Conservation (phyloP, 2,888 invertebrate genomes). For the Watsonalla binaria region DNA sequence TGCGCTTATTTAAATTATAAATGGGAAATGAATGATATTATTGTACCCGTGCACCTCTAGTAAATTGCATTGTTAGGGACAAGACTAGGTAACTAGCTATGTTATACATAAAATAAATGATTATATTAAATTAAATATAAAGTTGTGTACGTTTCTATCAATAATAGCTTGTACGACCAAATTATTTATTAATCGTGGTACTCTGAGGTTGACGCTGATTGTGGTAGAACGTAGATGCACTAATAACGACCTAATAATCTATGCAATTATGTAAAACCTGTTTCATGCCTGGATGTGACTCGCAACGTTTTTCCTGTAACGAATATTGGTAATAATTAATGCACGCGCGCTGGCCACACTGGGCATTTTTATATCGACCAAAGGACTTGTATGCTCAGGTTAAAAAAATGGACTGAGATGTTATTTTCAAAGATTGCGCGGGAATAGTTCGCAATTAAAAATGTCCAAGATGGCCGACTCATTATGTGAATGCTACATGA, state of each 20-base stretch:
- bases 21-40: slow-evolving; percentile 6
- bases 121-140: slow-evolving; percentile 48
- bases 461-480: too few relatives aligned
- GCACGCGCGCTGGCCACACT: slow-evolving; percentile 26
- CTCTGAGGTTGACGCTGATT: slow-evolving; percentile 30
- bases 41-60: slow-evolving; percentile 55
- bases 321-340: slow-evolving; percentile 23
- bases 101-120: slow-evolving; percentile 25
- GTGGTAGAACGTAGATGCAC: slow-evolving; percentile 45
- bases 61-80: slow-evolving; percentile 40
- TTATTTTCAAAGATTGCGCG: not conserved
- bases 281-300: slow-evolving; percentile 44
- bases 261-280: slow-evolving; percentile 25
- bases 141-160: slow-evolving; percentile 59
- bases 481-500: not conserved
- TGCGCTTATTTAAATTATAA: slow-evolving; percentile 7
- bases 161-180: slow-evolving; percentile 59
- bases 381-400: not conserved
- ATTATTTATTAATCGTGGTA: slow-evolving; percentile 39
- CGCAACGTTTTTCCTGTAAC: slow-evolving; percentile 30
- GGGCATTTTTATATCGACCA: slow-evolving; percentile 20
- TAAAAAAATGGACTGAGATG: not conserved
- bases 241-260: slow-evolving; percentile 38
- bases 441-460: not conserved
- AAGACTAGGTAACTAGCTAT: slow-evolving; percentile 42